Base-by-base conservation (phyloP, 2,888 invertebrate species). In the Mythimna ferrago region DNA sequence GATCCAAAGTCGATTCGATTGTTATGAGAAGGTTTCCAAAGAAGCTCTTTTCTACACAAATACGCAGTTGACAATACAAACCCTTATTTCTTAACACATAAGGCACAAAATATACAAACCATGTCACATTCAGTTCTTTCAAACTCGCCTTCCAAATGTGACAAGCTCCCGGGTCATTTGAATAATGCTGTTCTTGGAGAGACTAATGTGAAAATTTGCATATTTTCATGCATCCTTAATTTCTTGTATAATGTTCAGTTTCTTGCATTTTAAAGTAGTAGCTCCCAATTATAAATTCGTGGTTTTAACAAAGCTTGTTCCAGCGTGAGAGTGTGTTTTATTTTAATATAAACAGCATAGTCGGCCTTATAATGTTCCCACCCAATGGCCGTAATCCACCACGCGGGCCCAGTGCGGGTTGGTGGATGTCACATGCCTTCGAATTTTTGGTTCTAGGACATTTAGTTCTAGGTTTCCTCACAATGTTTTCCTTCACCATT, bases 151-250 rank as follows among this genome's bases (percentile, higher is more conserved):
- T 53, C 76, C 54, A 57, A 67, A 64, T 67, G 54, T 67, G 51
- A 5, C 26, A 67, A 61, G 63, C 48, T 51, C 11, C 16, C 38
- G n/a, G 68, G 38, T 66, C 48, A 69, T 81, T 81, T 78, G 66
- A 71, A 81, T 82, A 82, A 71, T 78, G 6, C 65, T 68, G 54
- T 57, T 67, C 69, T 70, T 68, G 19, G 51, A 56, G 66, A 71
- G 73, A 48, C 64, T 76, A 61, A 70, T 74, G 68, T 56, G 53
- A 60, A 66, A 71, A 84, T 86, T 86, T 60, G 65, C 85, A 86
- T 86, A 84, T 78, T 87, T 82, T 81, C 84, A 82, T 80, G 80
- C 83, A 85, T 83, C 80, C 69, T 77, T 84, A 85, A 86, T 86
- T 74, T 74, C 61, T 74, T 69, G 69, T 71, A 71, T 75, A 78